These are phyloP conservation scores for Leucozona laternaria DNA, from an alignment of 2,888 invertebrate species.

Conservation along the genomic window DNA sequence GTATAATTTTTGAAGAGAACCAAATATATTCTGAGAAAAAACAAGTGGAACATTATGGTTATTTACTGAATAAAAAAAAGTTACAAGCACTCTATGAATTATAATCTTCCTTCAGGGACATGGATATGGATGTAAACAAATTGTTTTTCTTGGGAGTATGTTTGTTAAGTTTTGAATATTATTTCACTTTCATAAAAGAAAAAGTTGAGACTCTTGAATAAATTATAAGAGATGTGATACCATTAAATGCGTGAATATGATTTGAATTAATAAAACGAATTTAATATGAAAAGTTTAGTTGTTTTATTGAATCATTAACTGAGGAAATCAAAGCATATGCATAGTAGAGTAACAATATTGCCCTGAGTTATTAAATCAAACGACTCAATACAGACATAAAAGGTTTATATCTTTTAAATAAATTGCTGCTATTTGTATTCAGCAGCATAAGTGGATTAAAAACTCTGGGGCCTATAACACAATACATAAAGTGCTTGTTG, in stretches of 20 bases:
- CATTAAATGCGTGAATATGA: neutral
- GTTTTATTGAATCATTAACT: neutral
- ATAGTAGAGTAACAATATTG: too few species aligned
- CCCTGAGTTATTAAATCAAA: too few species aligned
- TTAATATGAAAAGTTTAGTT: neutral
- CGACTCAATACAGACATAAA: too few species aligned
- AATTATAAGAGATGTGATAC: neutral
- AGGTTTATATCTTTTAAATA: too few species aligned
- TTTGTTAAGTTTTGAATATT: conserved; percentile 6
- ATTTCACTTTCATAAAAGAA: neutral
- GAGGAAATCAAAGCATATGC: neutral
- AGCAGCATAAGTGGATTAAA: too few species aligned
- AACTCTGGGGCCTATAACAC: too few species aligned
- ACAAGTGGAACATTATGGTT: conserved; percentile 40
- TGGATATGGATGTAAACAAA: conserved; percentile 27
- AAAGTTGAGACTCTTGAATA: neutral
- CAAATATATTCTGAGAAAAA: conserved; percentile 6
- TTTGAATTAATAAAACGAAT: neutral
- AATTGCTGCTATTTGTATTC: too few species aligned
- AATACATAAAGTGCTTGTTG: too few species aligned
- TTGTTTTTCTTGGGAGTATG: conserved; percentile 13
- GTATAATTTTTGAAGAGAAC: neutral
- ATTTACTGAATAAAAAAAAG: conserved; percentile 28
- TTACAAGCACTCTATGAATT: conserved; percentile 38
- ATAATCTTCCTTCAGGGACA: neutral